A percentile compares a stretch with the other conserved stretches of the same genome.
Conservation (phyloP, 2,797 vertebrate genomes). For the Glossophaga mutica region DNA sequence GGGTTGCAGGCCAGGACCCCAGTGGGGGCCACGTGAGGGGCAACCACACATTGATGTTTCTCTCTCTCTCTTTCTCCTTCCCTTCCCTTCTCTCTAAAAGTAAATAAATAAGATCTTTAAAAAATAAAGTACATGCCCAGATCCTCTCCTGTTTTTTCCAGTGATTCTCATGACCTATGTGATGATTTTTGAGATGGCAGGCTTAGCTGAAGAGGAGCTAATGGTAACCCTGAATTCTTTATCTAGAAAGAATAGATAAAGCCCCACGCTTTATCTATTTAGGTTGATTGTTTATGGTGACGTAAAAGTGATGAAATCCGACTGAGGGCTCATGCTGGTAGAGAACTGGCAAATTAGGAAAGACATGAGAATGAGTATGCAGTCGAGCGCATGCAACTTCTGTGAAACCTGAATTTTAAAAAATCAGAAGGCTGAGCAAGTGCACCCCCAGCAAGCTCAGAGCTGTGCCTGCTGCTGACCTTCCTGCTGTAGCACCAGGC, state of each 20-base stretch:
- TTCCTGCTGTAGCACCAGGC: background rate
- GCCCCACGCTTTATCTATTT: background rate
- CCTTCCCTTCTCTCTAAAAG: too few species aligned
- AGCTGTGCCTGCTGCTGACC: background rate
- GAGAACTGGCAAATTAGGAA: background rate
- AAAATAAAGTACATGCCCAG: background rate
- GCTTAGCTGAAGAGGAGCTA: background rate
- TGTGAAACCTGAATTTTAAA: background rate
- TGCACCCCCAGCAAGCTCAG: background rate
- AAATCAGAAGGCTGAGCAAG: background rate
- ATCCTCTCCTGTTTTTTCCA: background rate
- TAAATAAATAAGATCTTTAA: too few species aligned
- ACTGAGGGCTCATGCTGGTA: too few species aligned
- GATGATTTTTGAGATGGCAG: background rate
- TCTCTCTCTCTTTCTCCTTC: too few species aligned
- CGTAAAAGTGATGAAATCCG: background rate
- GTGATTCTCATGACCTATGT: background rate
- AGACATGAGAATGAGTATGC: background rate
- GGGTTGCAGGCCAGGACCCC: too few species aligned
- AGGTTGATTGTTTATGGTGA: background rate
- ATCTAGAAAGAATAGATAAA: too few species aligned
- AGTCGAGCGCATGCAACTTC: background rate
- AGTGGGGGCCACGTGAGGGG: too few species aligned
- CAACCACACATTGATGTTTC: too few species aligned
- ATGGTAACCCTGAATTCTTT: background rate